Percentiles rank a stretch among this genome's conserved stretches.
Evolutionary conservation across 2,113 vertebrate genomes (phyloP).

Genomic region (Serinus canaria): DNA sequence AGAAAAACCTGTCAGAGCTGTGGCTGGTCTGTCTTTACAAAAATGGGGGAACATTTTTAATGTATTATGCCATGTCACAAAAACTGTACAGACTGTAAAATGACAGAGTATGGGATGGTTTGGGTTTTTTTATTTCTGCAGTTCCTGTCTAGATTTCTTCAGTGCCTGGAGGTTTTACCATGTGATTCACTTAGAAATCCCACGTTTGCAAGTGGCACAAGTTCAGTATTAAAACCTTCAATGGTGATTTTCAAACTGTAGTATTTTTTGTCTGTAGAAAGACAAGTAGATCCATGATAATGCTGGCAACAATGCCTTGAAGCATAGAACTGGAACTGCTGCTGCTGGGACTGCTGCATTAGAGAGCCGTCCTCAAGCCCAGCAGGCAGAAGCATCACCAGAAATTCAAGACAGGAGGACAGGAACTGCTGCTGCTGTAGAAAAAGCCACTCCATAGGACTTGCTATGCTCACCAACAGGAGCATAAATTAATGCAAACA

Average conservation of each 20-base stretch:
- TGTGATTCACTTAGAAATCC: background rate
- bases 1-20: background rate
- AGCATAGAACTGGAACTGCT: background rate
- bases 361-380: background rate
- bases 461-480: background rate
- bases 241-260: background rate
- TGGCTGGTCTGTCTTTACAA: background rate
- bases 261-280: background rate
- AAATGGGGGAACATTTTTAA: background rate
- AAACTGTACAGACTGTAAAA: background rate
- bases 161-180: background rate
- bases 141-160: background rate
- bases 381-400: background rate
- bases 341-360: background rate
- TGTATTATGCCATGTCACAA: background rate
- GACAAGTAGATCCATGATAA: background rate
- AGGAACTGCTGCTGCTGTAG: background rate
- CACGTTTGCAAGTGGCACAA: background rate
- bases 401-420: background rate
- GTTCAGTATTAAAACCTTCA: background rate
- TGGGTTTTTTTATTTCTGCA: background rate
- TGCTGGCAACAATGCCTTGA: background rate
- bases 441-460: background rate
- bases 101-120: background rate
- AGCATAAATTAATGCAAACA: background rate